Evolutionary conservation across 2,113 vertebrate species (phyloP).

Genomic region (Machaerirhynchus nigripectus): DNA sequence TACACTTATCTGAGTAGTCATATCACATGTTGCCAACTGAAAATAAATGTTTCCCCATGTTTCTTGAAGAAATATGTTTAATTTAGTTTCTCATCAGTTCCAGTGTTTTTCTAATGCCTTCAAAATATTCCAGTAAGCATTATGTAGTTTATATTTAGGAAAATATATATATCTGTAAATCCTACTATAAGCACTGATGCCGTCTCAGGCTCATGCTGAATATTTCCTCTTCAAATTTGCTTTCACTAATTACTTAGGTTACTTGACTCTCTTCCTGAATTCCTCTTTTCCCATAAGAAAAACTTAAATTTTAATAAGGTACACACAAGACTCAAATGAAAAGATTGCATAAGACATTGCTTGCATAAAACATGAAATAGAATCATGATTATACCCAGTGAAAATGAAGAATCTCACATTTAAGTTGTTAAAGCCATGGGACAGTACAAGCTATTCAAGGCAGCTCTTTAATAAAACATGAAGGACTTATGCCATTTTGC

Average conservation of each 20-base stretch:
- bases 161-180: neutral
- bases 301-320: neutral
- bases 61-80: neutral
- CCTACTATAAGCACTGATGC: neutral
- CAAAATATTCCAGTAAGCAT: neutral
- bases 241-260: neutral
- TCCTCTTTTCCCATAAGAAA: neutral
- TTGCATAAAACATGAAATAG: neutral
- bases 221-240: neutral
- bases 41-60: neutral
- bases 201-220: neutral
- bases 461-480: slow-evolving; percentile 22
- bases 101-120: neutral
- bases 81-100: neutral
- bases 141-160: neutral
- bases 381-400: neutral
- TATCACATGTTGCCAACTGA: neutral
- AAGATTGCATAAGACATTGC: neutral
- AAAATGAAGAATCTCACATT: neutral
- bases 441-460: neutral
- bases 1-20: neutral
- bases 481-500: neutral
- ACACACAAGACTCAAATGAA: neutral
- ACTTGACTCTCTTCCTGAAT: neutral
- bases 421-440: neutral